phyloP scores from a whole-genome alignment of 1,140 invertebrate species.

The Penaeus chinensis region DNA sequence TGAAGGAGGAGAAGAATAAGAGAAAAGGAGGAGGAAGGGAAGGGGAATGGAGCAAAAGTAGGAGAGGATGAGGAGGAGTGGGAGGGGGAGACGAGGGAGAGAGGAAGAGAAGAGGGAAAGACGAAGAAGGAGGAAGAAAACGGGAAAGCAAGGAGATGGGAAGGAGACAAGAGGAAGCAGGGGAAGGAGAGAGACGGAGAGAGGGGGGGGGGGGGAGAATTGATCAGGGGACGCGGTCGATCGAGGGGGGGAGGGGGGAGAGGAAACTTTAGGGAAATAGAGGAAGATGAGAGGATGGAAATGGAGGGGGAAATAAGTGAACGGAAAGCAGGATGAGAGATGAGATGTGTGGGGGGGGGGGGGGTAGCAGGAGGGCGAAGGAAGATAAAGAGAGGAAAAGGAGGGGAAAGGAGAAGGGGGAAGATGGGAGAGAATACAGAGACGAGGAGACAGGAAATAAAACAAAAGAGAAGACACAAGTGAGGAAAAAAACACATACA shows the following conservation, averaged over 20 bases:
- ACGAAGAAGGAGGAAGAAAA: not conserved
- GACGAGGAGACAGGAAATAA: too few species aligned
- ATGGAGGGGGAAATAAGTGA: too few species aligned
- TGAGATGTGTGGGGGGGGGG: too few species aligned
- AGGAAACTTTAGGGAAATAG: too few species aligned
- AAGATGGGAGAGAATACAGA: too few species aligned
- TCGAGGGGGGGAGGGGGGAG: not conserved
- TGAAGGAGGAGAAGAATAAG: not conserved
- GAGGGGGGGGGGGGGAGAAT: constrained; percentile 1
- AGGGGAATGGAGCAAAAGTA: not conserved
- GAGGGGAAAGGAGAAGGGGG: too few species aligned
- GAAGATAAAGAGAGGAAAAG: too few species aligned
- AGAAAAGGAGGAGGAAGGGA: not conserved
- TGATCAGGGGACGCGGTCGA: not conserved
- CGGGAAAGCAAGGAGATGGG: not conserved
- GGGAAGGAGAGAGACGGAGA: not conserved
- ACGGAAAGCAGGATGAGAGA: too few species aligned
- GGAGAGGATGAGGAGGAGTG: not conserved
- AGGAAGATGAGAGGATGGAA: not conserved
- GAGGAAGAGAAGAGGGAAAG: too few species aligned
- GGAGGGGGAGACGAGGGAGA: not conserved
- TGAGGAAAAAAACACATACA: too few species aligned
- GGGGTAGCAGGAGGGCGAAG: too few species aligned
- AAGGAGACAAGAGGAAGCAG: not conserved
- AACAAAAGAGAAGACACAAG: too few species aligned